Conservation (phyloP, 1,140 invertebrate genomes). For the Drosophila bipectinata region DNA sequence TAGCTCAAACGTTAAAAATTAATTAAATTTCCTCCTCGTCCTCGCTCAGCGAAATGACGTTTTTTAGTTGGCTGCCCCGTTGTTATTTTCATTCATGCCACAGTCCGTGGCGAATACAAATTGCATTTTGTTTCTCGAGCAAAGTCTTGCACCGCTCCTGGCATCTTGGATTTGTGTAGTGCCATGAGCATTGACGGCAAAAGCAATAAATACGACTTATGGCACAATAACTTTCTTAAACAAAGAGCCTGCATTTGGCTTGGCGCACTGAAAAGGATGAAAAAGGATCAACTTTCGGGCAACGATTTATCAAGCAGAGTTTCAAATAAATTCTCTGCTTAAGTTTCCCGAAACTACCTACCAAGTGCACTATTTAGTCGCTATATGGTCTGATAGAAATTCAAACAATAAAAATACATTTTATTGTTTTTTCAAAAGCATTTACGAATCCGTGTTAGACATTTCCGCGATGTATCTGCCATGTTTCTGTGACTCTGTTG, state of each 20-base stretch:
- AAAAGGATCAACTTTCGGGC: neutral
- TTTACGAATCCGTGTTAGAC: conserved; percentile 45
- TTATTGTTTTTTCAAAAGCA: conserved; percentile 41
- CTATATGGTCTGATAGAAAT: neutral
- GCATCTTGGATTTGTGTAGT: conserved; percentile 39
- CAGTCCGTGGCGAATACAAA: conserved; percentile 35
- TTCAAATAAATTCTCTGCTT: neutral
- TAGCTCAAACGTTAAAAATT: conserved; percentile 68
- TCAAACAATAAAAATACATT: conserved; percentile 32
- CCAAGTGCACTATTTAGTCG: neutral
- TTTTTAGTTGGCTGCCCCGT: conserved; percentile 27
- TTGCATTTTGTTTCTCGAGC: conserved; percentile 30
- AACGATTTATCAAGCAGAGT: neutral
- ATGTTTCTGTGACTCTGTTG: conserved; percentile 23
- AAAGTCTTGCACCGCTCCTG: neutral
- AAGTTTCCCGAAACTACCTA: neutral
- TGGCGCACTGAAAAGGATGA: neutral
- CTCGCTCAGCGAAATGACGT: conserved; percentile 31
- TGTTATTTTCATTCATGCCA: conserved; percentile 23
- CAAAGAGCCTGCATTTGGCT: conserved; percentile 6
- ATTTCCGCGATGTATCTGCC: conserved; percentile 42
- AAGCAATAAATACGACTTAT: conserved; percentile 44
- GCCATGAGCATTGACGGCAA: conserved; percentile 35
- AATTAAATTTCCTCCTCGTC: conserved; percentile 64
- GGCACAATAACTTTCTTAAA: conserved; percentile 17